phyloP scores from a whole-genome alignment of 2,888 invertebrate species.

The Ecliptopera silaceata region DNA sequence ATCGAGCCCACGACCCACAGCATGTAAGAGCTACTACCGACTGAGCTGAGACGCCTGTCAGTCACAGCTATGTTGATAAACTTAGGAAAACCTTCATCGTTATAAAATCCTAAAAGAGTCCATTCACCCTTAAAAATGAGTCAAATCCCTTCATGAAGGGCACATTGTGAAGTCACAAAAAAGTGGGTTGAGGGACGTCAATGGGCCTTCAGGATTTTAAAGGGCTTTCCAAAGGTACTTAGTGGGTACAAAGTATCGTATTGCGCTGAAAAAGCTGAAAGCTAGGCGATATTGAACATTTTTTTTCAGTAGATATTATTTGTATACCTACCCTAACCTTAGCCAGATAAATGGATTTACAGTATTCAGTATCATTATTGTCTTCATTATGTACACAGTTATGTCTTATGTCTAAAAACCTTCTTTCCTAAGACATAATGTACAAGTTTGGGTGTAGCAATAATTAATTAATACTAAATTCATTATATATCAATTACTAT shows the following conservation, averaged over 20 bases:
- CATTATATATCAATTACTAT: no score
- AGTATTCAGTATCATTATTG: no score
- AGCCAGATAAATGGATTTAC: no score
- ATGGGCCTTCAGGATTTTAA: slow-evolving; percentile 24
- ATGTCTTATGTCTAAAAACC: no score
- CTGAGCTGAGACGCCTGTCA: background rate
- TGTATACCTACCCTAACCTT: no score
- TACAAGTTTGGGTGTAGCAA: no score
- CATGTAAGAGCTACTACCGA: no score
- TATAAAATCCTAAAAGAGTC: background rate
- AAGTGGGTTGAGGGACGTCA: slow-evolving; percentile 29
- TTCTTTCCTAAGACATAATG: no score
- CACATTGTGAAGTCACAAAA: slow-evolving; percentile 34
- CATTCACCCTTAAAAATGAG: slow-evolving; percentile 26
- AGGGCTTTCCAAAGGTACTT: slow-evolving; percentile 11
- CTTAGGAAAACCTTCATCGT: background rate
- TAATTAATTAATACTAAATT: no score
- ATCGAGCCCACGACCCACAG: no score
- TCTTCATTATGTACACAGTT: no score
- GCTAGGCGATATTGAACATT: background rate
- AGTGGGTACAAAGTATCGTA: slow-evolving; percentile 9
- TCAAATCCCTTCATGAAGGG: slow-evolving; percentile 35
- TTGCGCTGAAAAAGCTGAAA: slow-evolving; percentile 6
- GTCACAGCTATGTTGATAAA: background rate
- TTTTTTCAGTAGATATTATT: no score